A percentile compares a stretch with the other conserved stretches of the same genome.
These are phyloP conservation scores for Notodonta dromedarius DNA, from an alignment of 2,888 invertebrate genomes.

Conservation along the genomic window DNA sequence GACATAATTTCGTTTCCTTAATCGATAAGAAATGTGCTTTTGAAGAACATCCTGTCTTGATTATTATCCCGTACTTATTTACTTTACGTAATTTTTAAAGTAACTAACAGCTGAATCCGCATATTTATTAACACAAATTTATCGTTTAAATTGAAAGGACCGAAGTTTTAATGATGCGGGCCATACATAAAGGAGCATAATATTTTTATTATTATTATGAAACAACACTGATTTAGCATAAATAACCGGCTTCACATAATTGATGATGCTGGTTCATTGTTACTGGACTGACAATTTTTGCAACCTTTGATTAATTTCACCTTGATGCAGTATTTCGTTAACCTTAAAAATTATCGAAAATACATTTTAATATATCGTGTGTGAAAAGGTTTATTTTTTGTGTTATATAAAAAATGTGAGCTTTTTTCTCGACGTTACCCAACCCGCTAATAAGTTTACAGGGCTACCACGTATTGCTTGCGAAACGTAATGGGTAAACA, in stretches of 20 bases:
- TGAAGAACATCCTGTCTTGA: neutral
- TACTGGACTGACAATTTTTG: conserved; percentile 6
- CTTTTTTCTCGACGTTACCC: neutral
- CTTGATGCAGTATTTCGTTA: conserved; percentile 10
- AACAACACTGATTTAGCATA: conserved; percentile 2
- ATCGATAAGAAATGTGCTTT: neutral
- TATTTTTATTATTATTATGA: neutral
- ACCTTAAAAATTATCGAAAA: neutral
- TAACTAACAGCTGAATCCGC: no score
- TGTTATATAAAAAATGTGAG: neutral
- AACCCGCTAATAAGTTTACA: neutral
- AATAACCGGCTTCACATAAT: conserved; percentile 8
- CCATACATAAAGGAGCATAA: neutral
- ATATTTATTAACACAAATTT: no score
- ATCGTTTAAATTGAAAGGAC: no score
- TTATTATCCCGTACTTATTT: no score
- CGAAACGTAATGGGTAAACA: conserved; percentile 20
- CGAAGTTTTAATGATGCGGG: neutral
- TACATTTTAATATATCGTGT: conserved; percentile 2
- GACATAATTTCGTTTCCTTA: neutral
- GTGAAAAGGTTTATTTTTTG: conserved; percentile 1
- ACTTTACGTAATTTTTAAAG: no score
- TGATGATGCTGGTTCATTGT: conserved; percentile 10
- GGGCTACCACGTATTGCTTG: conserved; percentile 4
- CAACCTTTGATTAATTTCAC: conserved; percentile 8